Evolutionary conservation across 2,888 invertebrate species (phyloP).

Genomic region (Diploptera punctata): DNA sequence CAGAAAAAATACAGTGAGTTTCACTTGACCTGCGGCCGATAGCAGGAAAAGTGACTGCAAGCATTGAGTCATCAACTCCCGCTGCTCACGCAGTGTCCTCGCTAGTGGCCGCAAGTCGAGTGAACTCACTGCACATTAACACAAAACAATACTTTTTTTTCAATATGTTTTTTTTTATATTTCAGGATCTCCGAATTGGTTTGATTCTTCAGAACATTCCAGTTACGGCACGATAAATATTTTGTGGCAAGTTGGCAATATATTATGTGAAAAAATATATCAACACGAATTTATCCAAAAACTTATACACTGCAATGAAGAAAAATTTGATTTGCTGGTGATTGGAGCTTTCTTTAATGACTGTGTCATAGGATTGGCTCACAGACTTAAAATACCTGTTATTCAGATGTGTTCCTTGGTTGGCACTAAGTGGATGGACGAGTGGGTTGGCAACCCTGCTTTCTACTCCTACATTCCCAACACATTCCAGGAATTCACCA

Average conservation of each 20-base stretch:
- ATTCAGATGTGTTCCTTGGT: conserved; percentile 56
- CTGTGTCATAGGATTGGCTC: conserved; percentile 36
- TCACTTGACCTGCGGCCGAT: no score
- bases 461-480: conserved; percentile 61
- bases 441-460: conserved; percentile 57
- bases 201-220: no score
- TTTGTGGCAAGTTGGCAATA: neutral
- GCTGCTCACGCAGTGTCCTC: no score
- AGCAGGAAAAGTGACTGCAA: no score
- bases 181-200: no score
- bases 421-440: conserved; percentile 56
- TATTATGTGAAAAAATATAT: neutral
- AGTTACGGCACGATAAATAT: no score
- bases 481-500: conserved; percentile 57
- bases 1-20: no score
- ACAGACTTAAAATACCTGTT: conserved; percentile 43
- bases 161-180: no score
- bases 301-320: neutral
- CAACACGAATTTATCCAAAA: neutral
- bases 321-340: conserved; percentile 38
- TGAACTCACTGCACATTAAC: no score
- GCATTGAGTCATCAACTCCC: no score
- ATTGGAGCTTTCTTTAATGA: conserved; percentile 31
- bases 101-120: no score
- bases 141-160: no score